Conservation (phyloP, 1,140 invertebrate species). For the Heliconius congener region DNA sequence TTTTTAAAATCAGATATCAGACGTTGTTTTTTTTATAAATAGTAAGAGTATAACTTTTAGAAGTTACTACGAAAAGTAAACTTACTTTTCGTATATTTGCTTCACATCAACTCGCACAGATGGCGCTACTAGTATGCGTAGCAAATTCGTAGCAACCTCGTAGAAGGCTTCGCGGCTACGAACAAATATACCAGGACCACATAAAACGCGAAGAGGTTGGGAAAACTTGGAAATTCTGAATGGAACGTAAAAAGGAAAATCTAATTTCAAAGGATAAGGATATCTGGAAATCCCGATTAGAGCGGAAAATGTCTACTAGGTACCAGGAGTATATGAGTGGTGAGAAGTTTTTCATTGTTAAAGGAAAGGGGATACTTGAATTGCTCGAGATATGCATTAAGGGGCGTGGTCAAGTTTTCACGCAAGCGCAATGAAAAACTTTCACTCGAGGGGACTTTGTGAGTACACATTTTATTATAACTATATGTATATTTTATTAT, state of each 20-base stretch:
- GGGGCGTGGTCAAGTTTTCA: slow-evolving; percentile 48
- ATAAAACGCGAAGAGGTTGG: slow-evolving; percentile 45
- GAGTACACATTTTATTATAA: too few species aligned
- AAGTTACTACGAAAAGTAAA: too few species aligned
- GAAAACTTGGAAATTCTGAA: slow-evolving; percentile 39
- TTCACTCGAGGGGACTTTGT: neutral
- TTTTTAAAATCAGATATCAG: too few species aligned
- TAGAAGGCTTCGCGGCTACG: slow-evolving; percentile 53
- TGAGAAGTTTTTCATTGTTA: slow-evolving; percentile 26
- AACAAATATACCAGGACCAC: slow-evolving; percentile 51
- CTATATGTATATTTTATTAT: too few species aligned
- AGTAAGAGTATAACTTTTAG: too few species aligned
- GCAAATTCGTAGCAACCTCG: slow-evolving; percentile 42
- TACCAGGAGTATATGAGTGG: slow-evolving; percentile 61
- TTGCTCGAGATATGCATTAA: slow-evolving; percentile 46
- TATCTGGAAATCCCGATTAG: slow-evolving; percentile 77
- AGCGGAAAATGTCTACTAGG: slow-evolving; percentile 77
- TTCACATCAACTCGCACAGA: neutral
- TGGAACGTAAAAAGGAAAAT: slow-evolving; percentile 57
- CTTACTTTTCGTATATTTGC: too few species aligned
- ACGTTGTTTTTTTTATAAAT: too few species aligned
- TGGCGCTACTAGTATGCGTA: slow-evolving; percentile 27
- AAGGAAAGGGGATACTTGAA: slow-evolving; percentile 40
- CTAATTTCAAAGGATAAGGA: slow-evolving; percentile 63
- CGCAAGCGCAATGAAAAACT: slow-evolving; percentile 53